These are phyloP conservation scores for Metaphire vulgaris DNA, from an alignment of 1,140 invertebrate species.

Conservation along the genomic window DNA sequence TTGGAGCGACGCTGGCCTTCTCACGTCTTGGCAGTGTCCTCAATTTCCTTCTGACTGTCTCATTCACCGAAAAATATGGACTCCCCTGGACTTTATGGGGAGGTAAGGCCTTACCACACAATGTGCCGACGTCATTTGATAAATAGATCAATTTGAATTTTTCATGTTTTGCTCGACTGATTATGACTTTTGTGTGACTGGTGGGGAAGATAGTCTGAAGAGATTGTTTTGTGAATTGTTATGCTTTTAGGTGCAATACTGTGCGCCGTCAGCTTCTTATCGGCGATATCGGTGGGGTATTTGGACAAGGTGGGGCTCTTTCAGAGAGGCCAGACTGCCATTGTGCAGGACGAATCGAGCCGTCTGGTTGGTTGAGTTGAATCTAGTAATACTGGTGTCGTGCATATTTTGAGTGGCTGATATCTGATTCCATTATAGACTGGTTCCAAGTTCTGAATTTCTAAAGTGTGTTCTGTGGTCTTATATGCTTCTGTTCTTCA, in stretches of 20 bases:
- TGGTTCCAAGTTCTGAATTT: too few species aligned
- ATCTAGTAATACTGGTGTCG: too few species aligned
- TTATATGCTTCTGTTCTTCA: too few species aligned
- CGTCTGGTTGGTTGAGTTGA: conserved; percentile 36
- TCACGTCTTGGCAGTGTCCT: conserved; percentile 53
- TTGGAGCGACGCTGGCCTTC: conserved; percentile 52
- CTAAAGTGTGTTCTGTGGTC: too few species aligned
- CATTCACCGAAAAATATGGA: conserved; percentile 45
- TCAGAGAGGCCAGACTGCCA: conserved; percentile 44
- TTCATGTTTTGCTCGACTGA: too few species aligned
- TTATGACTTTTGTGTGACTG: conserved; percentile 48
- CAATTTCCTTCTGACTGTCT: conserved; percentile 52
- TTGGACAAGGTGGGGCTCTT: conserved; percentile 48
- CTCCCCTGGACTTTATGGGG: conserved; percentile 50
- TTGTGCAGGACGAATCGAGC: conserved; percentile 42
- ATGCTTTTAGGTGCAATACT: conserved; percentile 51
- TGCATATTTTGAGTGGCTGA: too few species aligned
- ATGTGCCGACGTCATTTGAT: too few species aligned
- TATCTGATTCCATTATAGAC: too few species aligned
- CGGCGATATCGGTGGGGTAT: conserved; percentile 49
- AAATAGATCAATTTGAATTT: too few species aligned
- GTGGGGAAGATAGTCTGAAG: conserved; percentile 46
- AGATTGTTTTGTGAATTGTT: background rate
- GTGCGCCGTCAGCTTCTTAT: conserved; percentile 51
- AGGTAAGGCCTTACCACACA: too few species aligned